Evolutionary conservation across 2,797 vertebrate species (phyloP), one percentile per base, ranked within the genome.

Genomic region (Protosalanx chinensis): DNA sequence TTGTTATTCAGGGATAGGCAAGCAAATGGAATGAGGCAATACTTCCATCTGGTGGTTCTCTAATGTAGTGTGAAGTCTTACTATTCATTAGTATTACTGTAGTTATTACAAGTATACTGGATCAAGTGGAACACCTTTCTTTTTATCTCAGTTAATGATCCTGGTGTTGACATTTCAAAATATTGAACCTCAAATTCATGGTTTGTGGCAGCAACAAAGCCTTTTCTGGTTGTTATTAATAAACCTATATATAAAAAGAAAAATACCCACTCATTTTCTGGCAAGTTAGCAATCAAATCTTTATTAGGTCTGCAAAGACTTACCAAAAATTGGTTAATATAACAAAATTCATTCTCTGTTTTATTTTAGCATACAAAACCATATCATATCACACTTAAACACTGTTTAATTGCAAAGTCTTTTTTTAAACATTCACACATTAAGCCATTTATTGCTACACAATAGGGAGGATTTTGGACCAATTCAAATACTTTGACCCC

Each of bases 241-340:
- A n/a, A 16, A 67, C 23, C 41, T 75, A 59, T 72, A 73, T 27
- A 67, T 64, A 18, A 5, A 23, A 46, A 23, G 1, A 77, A 86
- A 86, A 76, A 77, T 83, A 76, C 37, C 12, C 63, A 86, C n/a
- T 75, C 73, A 70, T 37, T 76, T 75, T 80, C 70, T 86, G 80
- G 77, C 83, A 87, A 85, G 82, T 85, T 87, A 88, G 87, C 87
- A 83, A 83, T 90, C 79, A 81, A 78, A 88, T 90, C 75, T 93
- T 94, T 93, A 93, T 94, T 93, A 88, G 81, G 74, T 88, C 80
- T 89, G 88, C 87, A 89, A 84, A 89, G 83, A 88, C 86, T 87
- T 88, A 90, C 78, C 87, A 89, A 92, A 89, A 89, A 88, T 81
- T 88, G 88, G 91, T 93, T 93, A 93, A 92, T 88, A 91, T 87